phyloP scores from a whole-genome alignment of 1,140 invertebrate species.

The Drosophila micromelanica region DNA sequence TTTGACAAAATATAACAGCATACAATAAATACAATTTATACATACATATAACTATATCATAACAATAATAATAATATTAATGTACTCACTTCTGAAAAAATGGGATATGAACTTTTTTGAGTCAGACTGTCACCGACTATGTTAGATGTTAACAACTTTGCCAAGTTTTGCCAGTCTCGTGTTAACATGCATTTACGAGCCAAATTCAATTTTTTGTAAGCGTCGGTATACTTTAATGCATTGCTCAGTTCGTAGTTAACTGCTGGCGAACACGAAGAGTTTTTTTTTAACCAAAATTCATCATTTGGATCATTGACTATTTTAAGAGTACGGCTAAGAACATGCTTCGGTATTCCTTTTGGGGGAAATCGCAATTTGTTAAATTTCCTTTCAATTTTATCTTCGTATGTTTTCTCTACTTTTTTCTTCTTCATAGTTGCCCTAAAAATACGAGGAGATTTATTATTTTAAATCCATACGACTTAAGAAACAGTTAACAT shows the following conservation, averaged over 20 bases:
- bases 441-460: neutral
- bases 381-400: conserved; percentile 14
- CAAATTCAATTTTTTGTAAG: conserved; percentile 37
- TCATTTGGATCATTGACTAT: conserved; percentile 44
- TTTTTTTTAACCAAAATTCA: conserved; percentile 52
- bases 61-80: neutral
- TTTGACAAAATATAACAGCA: too few relatives aligned
- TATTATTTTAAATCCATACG: too few relatives aligned
- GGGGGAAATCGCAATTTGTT: conserved; percentile 9
- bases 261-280: conserved; percentile 41
- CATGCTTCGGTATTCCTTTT: conserved; percentile 43
- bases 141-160: conserved; percentile 41
- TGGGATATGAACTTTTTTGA: conserved; percentile 30
- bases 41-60: neutral
- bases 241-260: conserved; percentile 21
- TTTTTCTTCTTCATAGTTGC: conserved; percentile 9
- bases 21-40: too few relatives aligned
- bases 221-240: conserved; percentile 11
- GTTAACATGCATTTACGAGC: conserved; percentile 47
- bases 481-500: too few relatives aligned
- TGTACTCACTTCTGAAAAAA: conserved; percentile 44
- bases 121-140: conserved; percentile 19
- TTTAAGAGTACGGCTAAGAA: conserved; percentile 37
- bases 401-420: conserved; percentile 1
- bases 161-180: conserved; percentile 50